A percentile compares a stretch with the other conserved stretches of the same genome.
These are phyloP conservation scores for Lota lota DNA, from an alignment of 2,113 vertebrate genomes.

Conservation along the genomic window DNA sequence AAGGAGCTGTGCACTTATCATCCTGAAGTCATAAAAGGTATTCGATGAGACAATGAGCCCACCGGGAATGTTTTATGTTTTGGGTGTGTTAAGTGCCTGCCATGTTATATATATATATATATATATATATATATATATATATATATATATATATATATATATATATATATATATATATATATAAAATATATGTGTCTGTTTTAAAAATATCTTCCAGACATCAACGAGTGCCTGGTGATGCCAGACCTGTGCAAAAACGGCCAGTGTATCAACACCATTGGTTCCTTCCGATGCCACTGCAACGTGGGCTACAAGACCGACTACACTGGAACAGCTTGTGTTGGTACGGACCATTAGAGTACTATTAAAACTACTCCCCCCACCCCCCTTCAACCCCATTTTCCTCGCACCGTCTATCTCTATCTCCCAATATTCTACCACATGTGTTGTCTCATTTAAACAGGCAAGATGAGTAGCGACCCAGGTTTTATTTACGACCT, in stretches of 20 bases:
- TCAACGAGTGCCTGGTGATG: constrained; percentile 89
- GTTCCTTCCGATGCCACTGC: constrained; percentile 93
- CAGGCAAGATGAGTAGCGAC: background rate
- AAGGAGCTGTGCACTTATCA: background rate
- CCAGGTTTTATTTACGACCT: too few species aligned
- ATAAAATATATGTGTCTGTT: too few species aligned
- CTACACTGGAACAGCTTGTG: constrained; percentile 79
- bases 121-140: too few species aligned
- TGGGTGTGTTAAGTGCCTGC: background rate
- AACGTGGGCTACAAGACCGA: constrained; percentile 81
- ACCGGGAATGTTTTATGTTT: background rate
- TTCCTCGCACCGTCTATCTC: background rate
- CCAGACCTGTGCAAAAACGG: constrained; percentile 84
- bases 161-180: background rate
- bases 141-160: background rate
- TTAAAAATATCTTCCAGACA: constrained; percentile 70
- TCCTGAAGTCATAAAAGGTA: background rate
- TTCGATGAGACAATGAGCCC: background rate
- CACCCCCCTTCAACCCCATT: background rate
- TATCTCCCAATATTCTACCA: background rate
- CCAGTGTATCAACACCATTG: constrained; percentile 90
- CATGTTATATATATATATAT: background rate
- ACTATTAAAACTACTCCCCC: background rate
- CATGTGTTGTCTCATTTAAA: background rate
- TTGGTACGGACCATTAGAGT: constrained; percentile 71